phyloP scores from a whole-genome alignment of 2,888 invertebrate species.

The Tetramorium bicarinatum region DNA sequence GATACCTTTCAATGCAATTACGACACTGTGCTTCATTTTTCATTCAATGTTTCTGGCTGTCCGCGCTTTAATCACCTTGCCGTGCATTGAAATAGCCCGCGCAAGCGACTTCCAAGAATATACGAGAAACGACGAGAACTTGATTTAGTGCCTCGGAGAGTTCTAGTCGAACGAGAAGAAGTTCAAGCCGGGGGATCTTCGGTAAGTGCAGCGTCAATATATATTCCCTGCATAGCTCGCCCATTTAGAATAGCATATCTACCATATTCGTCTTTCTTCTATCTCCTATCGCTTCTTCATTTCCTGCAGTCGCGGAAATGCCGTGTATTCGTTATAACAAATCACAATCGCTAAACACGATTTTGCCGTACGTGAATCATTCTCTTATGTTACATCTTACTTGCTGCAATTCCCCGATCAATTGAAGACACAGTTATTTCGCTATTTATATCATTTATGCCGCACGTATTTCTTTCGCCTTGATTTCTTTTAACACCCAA shows the following conservation, averaged over 20 bases:
- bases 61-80: slow-evolving; percentile 20
- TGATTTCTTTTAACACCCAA: neutral
- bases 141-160: slow-evolving; percentile 82
- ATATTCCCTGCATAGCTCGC: slow-evolving; percentile 22
- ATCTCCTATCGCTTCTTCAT: slow-evolving; percentile 55
- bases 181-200: slow-evolving; percentile 65
- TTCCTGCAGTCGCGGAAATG: slow-evolving; percentile 53
- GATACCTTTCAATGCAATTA: neutral
- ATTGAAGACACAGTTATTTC: neutral
- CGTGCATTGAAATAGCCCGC: slow-evolving; percentile 45
- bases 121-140: slow-evolving; percentile 77
- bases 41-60: neutral
- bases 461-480: neutral
- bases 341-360: slow-evolving; percentile 24
- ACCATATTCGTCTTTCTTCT: slow-evolving; percentile 52
- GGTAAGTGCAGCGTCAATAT: slow-evolving; percentile 56
- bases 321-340: slow-evolving; percentile 54
- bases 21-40: neutral
- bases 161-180: slow-evolving; percentile 60
- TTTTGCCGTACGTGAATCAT: neutral
- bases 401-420: neutral
- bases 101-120: slow-evolving; percentile 49
- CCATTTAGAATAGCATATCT: slow-evolving; percentile 50
- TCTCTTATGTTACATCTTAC: slow-evolving; percentile 14
- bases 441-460: neutral